These are phyloP conservation scores for Empis livida DNA, from an alignment of 2,888 invertebrate genomes.

Conservation along the genomic window DNA sequence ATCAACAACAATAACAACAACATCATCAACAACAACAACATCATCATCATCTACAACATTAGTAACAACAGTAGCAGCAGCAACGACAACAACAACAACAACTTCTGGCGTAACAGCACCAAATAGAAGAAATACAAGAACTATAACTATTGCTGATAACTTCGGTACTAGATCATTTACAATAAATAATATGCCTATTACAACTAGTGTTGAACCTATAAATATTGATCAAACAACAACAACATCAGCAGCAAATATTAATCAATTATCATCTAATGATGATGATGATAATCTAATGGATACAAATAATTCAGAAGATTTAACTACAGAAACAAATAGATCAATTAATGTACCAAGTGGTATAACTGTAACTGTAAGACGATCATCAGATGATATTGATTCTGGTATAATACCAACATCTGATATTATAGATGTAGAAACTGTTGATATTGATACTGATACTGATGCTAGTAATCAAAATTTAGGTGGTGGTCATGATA, in stretches of 20 bases:
- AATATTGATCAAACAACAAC: not conserved
- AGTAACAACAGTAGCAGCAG: not conserved
- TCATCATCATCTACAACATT: not conserved
- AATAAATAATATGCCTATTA: too few species aligned
- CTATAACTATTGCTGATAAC: too few species aligned
- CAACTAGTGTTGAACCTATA: too few species aligned
- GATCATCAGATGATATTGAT: not conserved
- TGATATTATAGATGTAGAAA: not conserved
- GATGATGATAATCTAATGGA: too few species aligned
- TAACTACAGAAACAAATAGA: not conserved
- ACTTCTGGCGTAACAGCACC: not conserved
- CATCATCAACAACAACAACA: not conserved
- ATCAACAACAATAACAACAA: not conserved
- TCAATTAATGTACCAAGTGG: too few species aligned
- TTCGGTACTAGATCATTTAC: too few species aligned
- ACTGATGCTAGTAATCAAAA: slow-evolving; percentile 9
- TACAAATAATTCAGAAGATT: not conserved
- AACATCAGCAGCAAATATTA: not conserved
- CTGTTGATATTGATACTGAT: slow-evolving; percentile 20
- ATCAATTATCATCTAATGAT: not conserved
- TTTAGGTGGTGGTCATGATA: slow-evolving; percentile 5
- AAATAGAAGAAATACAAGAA: not conserved
- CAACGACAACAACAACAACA: not conserved
- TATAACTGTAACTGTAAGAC: not conserved
- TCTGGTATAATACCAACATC: slow-evolving; percentile 1